Conservation (phyloP, 2,888 invertebrate species). For the Melinaea menophilus region DNA sequence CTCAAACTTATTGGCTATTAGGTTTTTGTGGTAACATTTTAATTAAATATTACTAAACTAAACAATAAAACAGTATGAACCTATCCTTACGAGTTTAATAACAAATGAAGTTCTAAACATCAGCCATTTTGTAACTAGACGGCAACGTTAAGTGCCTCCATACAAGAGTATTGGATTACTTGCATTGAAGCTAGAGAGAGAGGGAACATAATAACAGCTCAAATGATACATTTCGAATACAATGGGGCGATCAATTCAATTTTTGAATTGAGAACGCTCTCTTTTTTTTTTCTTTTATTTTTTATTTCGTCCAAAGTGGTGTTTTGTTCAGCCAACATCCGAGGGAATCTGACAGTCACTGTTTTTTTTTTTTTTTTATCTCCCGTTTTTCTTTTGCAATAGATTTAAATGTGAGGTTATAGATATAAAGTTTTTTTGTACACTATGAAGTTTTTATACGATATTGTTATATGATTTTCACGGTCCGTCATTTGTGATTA, state of each 20-base stretch:
- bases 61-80: constrained; percentile 21
- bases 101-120: constrained; percentile 55
- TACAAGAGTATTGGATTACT: constrained; percentile 78
- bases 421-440: constrained; percentile 40
- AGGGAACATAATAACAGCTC: constrained; percentile 76
- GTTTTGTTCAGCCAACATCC: constrained; percentile 76
- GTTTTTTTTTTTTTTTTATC: constrained; percentile 54
- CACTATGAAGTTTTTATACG: constrained; percentile 20
- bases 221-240: constrained; percentile 79
- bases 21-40: constrained; percentile 65
- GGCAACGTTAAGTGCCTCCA: constrained; percentile 71
- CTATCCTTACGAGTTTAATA: constrained; percentile 35
- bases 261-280: constrained; percentile 78
- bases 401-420: constrained; percentile 48
- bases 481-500: constrained; percentile 4
- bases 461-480: constrained; percentile 4
- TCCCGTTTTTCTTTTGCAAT: constrained; percentile 62
- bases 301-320: constrained; percentile 75
- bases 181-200: constrained; percentile 69
- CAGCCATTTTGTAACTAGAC: constrained; percentile 58
- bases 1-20: constrained; percentile 68
- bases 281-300: constrained; percentile 57
- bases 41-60: constrained; percentile 33
- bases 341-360: constrained; percentile 76
- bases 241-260: constrained; percentile 79